A percentile compares a stretch with the other conserved stretches of the same genome.
Conservation (phyloP, 2,888 invertebrate genomes). For the Lasioglossum figueresi region DNA sequence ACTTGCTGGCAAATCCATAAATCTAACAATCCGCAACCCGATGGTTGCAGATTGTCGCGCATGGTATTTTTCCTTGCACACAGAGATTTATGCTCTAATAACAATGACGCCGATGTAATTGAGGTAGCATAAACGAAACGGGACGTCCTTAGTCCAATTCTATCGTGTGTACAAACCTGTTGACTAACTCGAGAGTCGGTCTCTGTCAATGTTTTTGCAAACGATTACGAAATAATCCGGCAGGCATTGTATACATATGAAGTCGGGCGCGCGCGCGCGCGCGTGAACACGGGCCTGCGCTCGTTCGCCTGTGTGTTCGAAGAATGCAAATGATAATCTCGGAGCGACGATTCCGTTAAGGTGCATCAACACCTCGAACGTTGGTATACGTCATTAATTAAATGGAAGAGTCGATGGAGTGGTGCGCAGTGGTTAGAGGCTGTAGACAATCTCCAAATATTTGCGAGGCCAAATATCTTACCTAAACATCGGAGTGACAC, state of each 20-base stretch:
- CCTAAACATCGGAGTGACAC: conserved; percentile 82
- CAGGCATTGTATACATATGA: neutral
- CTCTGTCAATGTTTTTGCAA: conserved; percentile 17
- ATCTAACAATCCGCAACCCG: too few relatives aligned
- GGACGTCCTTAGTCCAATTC: conserved; percentile 1
- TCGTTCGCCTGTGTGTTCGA: conserved; percentile 23
- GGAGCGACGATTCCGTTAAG: conserved; percentile 60
- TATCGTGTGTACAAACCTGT: neutral
- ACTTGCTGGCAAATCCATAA: too few relatives aligned
- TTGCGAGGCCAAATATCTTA: conserved; percentile 84
- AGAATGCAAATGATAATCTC: conserved; percentile 47
- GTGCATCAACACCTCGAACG: conserved; percentile 66
- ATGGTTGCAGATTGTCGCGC: neutral
- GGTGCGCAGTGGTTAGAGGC: conserved; percentile 74
- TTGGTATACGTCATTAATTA: conserved; percentile 76
- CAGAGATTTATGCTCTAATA: neutral
- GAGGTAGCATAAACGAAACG: neutral
- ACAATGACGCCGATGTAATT: neutral
- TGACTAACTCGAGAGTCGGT: conserved; percentile 1
- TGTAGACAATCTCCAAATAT: conserved; percentile 84
- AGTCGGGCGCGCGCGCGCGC: neutral
- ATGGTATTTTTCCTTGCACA: neutral
- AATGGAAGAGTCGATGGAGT: conserved; percentile 81
- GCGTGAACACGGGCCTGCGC: neutral
- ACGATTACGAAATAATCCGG: conserved; percentile 9